Percentiles rank a stretch among this genome's conserved stretches.
Conservation (phyloP, 2,113 vertebrate species). For the Entosphenus tridentatus region DNA sequence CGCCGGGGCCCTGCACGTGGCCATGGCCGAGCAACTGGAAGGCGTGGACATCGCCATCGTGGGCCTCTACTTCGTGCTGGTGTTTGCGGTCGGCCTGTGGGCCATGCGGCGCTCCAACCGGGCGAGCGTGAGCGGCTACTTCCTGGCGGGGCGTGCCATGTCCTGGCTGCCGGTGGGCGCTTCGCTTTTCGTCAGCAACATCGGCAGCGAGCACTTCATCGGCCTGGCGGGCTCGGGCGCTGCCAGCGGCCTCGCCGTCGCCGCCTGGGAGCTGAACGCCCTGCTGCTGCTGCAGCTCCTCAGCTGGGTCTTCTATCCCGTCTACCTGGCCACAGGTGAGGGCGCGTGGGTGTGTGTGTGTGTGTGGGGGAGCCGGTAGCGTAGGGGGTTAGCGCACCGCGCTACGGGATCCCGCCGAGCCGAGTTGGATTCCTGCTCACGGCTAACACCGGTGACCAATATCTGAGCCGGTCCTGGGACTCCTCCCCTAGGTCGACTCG, state of each 20-base stretch:
- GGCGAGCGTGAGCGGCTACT: slow-evolving; percentile 87
- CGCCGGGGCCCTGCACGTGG: too few species aligned
- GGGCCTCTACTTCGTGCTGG: slow-evolving; percentile 75
- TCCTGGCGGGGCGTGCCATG: slow-evolving; percentile 92
- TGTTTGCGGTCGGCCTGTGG: slow-evolving; percentile 70
- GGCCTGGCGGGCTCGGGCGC: slow-evolving; percentile 93
- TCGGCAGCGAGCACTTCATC: slow-evolving; percentile 98
- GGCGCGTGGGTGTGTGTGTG: too few species aligned
- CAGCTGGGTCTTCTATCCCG: slow-evolving; percentile 91
- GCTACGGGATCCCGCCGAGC: too few species aligned
- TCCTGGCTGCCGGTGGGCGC: slow-evolving; percentile 74
- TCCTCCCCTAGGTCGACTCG: too few species aligned
- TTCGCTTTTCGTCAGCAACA: slow-evolving; percentile 97
- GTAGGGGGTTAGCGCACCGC: too few species aligned
- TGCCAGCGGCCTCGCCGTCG: slow-evolving; percentile 85
- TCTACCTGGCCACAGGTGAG: slow-evolving; percentile 64
- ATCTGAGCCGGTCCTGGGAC: too few species aligned
- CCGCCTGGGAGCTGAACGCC: slow-evolving; percentile 95
- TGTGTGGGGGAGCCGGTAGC: too few species aligned
- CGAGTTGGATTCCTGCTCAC: too few species aligned
- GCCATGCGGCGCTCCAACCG: slow-evolving; percentile 92
- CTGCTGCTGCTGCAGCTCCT: slow-evolving; percentile 85
- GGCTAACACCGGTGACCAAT: too few species aligned
- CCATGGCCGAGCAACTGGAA: slow-evolving; percentile 26
- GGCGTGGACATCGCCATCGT: slow-evolving; percentile 73